A percentile compares a stretch with the other conserved stretches of the same genome.
Evolutionary conservation across 1,140 invertebrate genomes (phyloP).

Genomic region (Aphelenchoides besseyi): DNA sequence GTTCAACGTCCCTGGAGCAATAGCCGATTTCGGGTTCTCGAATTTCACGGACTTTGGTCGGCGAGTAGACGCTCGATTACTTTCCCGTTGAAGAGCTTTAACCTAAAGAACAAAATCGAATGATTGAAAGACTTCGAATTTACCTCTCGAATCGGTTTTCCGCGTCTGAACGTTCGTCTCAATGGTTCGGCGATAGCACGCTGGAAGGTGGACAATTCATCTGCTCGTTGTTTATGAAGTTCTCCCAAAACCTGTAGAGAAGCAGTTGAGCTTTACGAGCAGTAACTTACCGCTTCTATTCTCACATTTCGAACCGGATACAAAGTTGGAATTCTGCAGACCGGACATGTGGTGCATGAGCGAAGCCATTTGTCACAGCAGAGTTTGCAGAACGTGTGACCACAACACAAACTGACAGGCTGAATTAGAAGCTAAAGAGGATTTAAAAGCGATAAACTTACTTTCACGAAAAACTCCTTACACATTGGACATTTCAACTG

Average conservation of each 20-base stretch:
- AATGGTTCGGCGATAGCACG: background rate
- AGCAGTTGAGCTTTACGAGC: too few relatives aligned
- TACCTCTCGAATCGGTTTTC: background rate
- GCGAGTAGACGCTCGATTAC: background rate
- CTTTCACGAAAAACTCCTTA: background rate
- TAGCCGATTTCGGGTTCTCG: background rate
- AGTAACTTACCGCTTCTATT: background rate
- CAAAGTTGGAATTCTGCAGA: background rate
- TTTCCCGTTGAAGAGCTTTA: background rate
- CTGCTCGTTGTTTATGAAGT: background rate
- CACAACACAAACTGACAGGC: background rate
- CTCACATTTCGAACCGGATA: background rate
- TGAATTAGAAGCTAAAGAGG: background rate
- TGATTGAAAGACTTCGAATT: background rate
- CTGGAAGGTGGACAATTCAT: background rate
- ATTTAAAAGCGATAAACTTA: background rate
- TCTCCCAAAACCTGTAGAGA: background rate
- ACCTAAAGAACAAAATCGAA: background rate
- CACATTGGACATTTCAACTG: background rate
- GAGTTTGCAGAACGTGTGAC: background rate
- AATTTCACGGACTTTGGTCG: background rate
- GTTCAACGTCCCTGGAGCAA: background rate
- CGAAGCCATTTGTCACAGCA: background rate
- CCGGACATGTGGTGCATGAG: background rate
- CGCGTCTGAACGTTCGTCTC: background rate